Conservation (phyloP, 2,888 invertebrate species). For the Cantharis rufa region DNA sequence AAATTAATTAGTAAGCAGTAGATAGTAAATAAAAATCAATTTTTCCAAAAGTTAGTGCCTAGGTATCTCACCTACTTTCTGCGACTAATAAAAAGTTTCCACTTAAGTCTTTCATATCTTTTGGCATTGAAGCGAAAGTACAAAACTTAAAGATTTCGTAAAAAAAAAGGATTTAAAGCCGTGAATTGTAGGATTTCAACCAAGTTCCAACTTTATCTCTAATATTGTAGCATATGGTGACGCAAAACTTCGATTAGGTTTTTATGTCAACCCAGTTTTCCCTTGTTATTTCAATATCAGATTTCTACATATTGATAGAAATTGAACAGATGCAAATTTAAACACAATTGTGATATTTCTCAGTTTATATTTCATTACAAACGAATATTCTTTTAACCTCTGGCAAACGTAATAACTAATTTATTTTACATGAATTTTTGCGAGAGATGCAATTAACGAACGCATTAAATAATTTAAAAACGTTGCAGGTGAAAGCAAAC, state of each 20-base stretch:
- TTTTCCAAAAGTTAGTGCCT: background rate
- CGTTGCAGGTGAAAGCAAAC: background rate
- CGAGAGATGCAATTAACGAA: background rate
- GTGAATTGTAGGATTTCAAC: constrained; percentile 26
- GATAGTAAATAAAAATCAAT: background rate
- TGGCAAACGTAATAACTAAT: background rate
- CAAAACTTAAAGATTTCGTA: constrained; percentile 17
- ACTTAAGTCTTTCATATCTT: constrained; percentile 11
- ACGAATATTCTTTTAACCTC: background rate
- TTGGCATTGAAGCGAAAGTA: constrained; percentile 3
- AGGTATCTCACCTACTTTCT: background rate
- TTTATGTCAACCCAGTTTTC: constrained; percentile 44
- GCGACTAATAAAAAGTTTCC: background rate
- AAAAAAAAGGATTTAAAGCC: constrained; percentile 19
- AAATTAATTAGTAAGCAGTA: background rate
- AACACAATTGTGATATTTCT: constrained; percentile 41
- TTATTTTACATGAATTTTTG: background rate
- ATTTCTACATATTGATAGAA: constrained; percentile 49
- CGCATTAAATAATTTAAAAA: background rate
- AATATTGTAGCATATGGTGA: constrained; percentile 48
- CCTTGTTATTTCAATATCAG: constrained; percentile 50
- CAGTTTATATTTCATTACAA: constrained; percentile 23
- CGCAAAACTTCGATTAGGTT: constrained; percentile 48
- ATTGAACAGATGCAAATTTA: constrained; percentile 41
- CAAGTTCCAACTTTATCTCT: constrained; percentile 30